Evolutionary conservation across 1,140 invertebrate species (phyloP), one percentile per base, ranked within the genome.

Genomic region (Bombyx mandarina): DNA sequence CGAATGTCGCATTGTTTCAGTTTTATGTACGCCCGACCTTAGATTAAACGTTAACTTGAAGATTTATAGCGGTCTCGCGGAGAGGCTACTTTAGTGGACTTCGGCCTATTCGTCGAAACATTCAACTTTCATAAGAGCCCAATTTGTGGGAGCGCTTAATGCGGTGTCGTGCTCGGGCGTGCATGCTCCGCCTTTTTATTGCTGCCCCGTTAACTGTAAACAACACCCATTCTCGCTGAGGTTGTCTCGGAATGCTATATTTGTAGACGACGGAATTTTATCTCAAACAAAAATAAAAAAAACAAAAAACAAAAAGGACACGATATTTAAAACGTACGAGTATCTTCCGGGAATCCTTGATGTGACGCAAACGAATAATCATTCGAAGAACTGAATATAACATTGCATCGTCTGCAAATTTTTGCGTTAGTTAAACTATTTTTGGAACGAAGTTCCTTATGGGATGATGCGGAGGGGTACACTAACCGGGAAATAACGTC

Each of bases 141-240:
- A 83, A 86, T 83, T 83, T 84, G 80, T 82, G 74, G 69, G 71
- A 71, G 67, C 71, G 67, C 68, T 80, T 80, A 75, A 79, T 75
- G 78, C 69, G 67, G 61, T 77, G 79, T 81, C 79, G 75, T 82
- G 72, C 71, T 58, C 71, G 71, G 52, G 59, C 71, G 72, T 76
- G 71, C 75, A 76, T 77, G 80, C 77, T 69, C 77, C 79, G 75
- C 79, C 80, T 83, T 86, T 82, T 86, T 86, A 78, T 83, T 81
- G 68, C 73, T 81, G 26, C 78, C 75, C 77, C 75, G 75, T 76
- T 82, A 78, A 80, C 82, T 81, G 78, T 82, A 82, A 75, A 83
- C 76, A 77, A 81, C 80, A 82, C 79, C 82, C 78, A 85, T 82
- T 85, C 74, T 73, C 62, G 65, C 56, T 63, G 64, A 65, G 62